phyloP scores from a whole-genome alignment of 2,888 invertebrate genomes.

The Trachelus troglodyta region DNA sequence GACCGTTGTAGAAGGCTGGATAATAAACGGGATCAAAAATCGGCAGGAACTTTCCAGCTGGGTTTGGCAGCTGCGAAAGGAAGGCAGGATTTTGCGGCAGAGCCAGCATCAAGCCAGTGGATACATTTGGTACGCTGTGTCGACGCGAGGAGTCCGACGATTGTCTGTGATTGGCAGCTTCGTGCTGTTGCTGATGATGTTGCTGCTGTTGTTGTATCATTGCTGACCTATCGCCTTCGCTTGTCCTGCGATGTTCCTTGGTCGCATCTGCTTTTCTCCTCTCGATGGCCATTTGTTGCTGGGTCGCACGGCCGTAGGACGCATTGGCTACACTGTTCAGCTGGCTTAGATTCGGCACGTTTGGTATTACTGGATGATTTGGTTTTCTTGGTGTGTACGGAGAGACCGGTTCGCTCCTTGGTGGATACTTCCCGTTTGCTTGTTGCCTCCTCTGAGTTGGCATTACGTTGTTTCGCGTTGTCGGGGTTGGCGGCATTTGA shows the following conservation, averaged over 20 bases:
- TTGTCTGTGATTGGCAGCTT: constrained; percentile 1
- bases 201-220: constrained; percentile 31
- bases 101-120: constrained; percentile 51
- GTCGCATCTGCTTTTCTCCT: constrained; percentile 50
- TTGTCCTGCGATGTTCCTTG: constrained; percentile 43
- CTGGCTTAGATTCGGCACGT: constrained; percentile 61
- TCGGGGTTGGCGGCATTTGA: constrained; percentile 32
- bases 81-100: constrained; percentile 55
- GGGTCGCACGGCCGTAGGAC: constrained; percentile 34
- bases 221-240: constrained; percentile 53
- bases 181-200: constrained; percentile 34
- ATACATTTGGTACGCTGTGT: constrained; percentile 53
- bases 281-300: constrained; percentile 44
- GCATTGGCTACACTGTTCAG: constrained; percentile 34
- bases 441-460: constrained; percentile 48
- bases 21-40: constrained; percentile 67
- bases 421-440: constrained; percentile 70
- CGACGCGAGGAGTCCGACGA: constrained; percentile 38
- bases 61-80: constrained; percentile 59
- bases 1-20: constrained; percentile 65
- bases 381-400: constrained; percentile 58
- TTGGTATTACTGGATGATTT: constrained; percentile 60
- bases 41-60: constrained; percentile 64
- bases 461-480: constrained; percentile 26
- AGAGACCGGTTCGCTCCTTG: constrained; percentile 64